Evolutionary conservation across 2,888 invertebrate species (phyloP).

Genomic region (Plemyria rubiginata): DNA sequence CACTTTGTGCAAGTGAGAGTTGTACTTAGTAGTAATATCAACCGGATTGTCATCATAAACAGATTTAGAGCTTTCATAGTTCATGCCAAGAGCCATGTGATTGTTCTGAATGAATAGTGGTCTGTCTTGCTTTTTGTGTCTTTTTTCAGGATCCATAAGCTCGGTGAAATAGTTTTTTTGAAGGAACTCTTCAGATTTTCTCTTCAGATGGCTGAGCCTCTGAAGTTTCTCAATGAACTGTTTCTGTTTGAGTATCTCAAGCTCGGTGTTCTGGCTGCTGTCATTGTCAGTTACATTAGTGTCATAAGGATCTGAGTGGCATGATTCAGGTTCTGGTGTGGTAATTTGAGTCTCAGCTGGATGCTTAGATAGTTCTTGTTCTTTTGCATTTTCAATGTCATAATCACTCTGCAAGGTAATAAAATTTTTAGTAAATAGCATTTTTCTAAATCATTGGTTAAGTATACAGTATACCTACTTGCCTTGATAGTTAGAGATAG

Average conservation of each 20-base stretch:
- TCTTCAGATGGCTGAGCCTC: constrained; percentile 73
- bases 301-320: constrained; percentile 66
- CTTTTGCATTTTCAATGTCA: constrained; percentile 61
- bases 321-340: constrained; percentile 65
- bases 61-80: constrained; percentile 67
- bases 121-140: constrained; percentile 73
- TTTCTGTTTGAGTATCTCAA: constrained; percentile 70
- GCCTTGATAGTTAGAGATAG: no score
- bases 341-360: constrained; percentile 59
- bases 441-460: background rate
- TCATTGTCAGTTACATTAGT: constrained; percentile 56
- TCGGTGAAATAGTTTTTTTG: constrained; percentile 76
- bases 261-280: constrained; percentile 58
- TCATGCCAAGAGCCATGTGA: constrained; percentile 53
- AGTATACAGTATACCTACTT: no score
- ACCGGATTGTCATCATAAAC: constrained; percentile 70
- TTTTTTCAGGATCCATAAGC: constrained; percentile 69
- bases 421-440: constrained; percentile 1
- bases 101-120: constrained; percentile 58
- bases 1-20: constrained; percentile 57
- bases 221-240: constrained; percentile 78
- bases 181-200: constrained; percentile 78
- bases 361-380: constrained; percentile 67
- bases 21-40: constrained; percentile 65
- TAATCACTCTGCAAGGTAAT: constrained; percentile 71